Percentiles rank a stretch among this genome's conserved stretches.
These are phyloP conservation scores for Ambastaia sidthimunki DNA, from an alignment of 2,797 vertebrate genomes.

Conservation along the genomic window DNA sequence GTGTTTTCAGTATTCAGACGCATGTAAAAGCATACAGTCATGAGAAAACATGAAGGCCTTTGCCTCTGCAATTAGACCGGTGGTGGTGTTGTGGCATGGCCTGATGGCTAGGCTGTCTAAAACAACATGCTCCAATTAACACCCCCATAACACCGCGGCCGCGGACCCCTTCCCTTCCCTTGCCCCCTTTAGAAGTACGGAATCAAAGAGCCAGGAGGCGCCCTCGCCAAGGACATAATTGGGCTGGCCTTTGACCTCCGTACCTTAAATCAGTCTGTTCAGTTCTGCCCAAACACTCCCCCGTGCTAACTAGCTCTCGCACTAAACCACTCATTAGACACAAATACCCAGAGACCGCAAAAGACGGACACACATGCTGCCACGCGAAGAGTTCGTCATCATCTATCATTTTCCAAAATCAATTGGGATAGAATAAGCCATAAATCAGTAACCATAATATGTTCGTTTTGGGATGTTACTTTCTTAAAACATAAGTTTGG, in stretches of 20 bases:
- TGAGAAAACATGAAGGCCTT: constrained; percentile 56
- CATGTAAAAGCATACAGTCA: constrained; percentile 21
- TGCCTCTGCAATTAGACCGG: constrained; percentile 66
- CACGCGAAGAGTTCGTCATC: constrained; percentile 60
- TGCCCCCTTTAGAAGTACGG: constrained; percentile 89
- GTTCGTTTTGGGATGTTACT: constrained; percentile 44
- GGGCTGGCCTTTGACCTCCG: constrained; percentile 92
- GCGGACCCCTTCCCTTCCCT: constrained; percentile 78
- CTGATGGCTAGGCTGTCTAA: constrained; percentile 60
- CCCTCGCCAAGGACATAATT: constrained; percentile 93
- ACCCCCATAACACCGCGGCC: constrained; percentile 73
- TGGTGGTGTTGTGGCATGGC: constrained; percentile 59
- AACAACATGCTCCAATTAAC: constrained; percentile 83
- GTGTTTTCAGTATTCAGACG: constrained; percentile 7
- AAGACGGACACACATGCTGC: constrained; percentile 43
- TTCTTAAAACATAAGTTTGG: constrained; percentile 36
- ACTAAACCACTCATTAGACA: constrained; percentile 81
- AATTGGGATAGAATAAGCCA: constrained; percentile 37
- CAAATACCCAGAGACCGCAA: constrained; percentile 62
- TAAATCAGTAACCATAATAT: constrained; percentile 45
- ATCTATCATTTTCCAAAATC: constrained; percentile 43
- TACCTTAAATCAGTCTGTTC: constrained; percentile 88
- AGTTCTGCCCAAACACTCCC: constrained; percentile 83
- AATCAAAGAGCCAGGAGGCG: constrained; percentile 91
- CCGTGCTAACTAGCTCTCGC: constrained; percentile 86